A percentile compares a stretch with the other conserved stretches of the same genome.
These are phyloP conservation scores for Lepidocyrtinus sp. DNA, from an alignment of 2,888 invertebrate genomes.

Conservation along the genomic window DNA sequence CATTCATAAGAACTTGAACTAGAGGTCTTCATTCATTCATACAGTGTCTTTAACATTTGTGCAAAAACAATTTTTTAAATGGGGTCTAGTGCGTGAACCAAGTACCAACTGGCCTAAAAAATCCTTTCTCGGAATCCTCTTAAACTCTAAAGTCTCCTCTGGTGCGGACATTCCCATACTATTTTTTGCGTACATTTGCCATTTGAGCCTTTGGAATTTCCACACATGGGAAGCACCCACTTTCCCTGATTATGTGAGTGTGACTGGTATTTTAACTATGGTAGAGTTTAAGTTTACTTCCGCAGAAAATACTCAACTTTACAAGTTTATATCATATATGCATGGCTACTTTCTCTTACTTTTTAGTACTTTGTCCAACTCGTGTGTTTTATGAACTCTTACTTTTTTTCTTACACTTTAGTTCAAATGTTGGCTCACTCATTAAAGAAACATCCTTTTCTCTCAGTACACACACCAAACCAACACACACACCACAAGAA, in stretches of 20 bases:
- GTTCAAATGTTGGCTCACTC: not conserved
- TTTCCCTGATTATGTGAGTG: not conserved
- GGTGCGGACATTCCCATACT: no score
- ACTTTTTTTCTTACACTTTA: slow-evolving; percentile 21
- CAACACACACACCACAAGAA: slow-evolving; percentile 6
- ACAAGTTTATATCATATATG: slow-evolving; percentile 8
- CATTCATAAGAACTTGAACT: no score
- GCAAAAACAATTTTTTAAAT: not conserved
- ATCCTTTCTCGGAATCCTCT: no score
- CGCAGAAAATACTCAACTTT: no score
- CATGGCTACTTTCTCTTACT: slow-evolving; percentile 3
- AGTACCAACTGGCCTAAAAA: no score
- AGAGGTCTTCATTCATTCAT: not conserved
- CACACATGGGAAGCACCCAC: no score
- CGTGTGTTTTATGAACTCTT: slow-evolving; percentile 56
- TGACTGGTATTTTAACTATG: not conserved
- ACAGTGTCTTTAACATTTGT: not conserved
- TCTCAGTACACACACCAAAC: not conserved
- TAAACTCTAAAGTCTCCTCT: no score
- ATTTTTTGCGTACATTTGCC: no score
- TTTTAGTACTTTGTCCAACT: slow-evolving; percentile 27
- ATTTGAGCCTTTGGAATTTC: no score
- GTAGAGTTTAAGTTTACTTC: not conserved
- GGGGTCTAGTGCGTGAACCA: not conserved
- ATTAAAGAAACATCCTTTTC: slow-evolving; percentile 17